Evolutionary conservation across 2,888 invertebrate species (phyloP).

Genomic region (Cataglyphis albicans): DNA sequence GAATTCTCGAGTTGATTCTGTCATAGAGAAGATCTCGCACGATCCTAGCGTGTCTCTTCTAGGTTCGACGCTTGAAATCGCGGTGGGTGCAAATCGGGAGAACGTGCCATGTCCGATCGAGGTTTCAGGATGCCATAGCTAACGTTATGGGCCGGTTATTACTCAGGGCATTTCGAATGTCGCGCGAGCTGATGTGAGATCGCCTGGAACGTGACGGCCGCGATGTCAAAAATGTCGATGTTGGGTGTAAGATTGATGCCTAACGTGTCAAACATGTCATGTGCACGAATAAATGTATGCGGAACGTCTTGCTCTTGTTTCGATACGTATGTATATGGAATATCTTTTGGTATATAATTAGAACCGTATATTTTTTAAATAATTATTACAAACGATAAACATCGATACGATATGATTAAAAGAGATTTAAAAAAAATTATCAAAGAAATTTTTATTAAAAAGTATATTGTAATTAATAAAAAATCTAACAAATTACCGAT

Average conservation of each 20-base stretch:
- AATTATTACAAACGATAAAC: constrained; percentile 2
- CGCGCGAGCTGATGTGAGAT: constrained; percentile 67
- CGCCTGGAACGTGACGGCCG: constrained; percentile 70
- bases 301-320: background rate
- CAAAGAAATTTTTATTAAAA: background rate
- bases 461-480: background rate
- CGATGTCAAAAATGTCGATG: constrained; percentile 72
- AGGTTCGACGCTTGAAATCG: constrained; percentile 48
- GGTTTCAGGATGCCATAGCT: constrained; percentile 71
- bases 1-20: constrained; percentile 69
- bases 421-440: background rate
- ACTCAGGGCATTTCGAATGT: constrained; percentile 62
- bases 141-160: constrained; percentile 73
- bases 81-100: constrained; percentile 55
- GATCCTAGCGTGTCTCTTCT: constrained; percentile 34
- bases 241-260: constrained; percentile 40
- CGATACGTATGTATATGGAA: background rate
- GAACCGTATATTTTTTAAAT: background rate
- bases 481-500: background rate
- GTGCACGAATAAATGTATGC: background rate
- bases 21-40: constrained; percentile 6
- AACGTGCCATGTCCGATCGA: constrained; percentile 59
- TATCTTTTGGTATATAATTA: background rate
- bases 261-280: constrained; percentile 8
- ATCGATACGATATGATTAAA: background rate